Evolutionary conservation across 2,113 vertebrate genomes (phyloP).

Genomic region (Progne subis): DNA sequence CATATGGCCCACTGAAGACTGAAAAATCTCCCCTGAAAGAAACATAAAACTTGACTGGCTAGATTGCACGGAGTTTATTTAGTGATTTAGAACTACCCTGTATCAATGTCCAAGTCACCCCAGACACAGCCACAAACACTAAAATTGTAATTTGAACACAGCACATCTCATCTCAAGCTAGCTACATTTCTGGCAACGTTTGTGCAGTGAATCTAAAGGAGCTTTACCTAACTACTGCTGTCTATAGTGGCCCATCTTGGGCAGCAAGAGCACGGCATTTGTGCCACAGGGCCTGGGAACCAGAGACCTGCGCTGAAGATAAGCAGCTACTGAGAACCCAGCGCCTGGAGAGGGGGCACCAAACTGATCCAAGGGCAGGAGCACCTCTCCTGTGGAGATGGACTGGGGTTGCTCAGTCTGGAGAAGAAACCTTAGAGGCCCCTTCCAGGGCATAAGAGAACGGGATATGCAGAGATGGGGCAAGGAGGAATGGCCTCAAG

Average conservation of each 20-base stretch:
- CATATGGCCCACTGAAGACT: background rate
- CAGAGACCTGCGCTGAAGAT: background rate
- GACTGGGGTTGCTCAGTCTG: background rate
- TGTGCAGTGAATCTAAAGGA: background rate
- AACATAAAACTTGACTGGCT: background rate
- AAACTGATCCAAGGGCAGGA: background rate
- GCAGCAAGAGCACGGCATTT: background rate
- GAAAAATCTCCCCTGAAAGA: background rate
- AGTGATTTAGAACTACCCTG: background rate
- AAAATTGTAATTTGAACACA: background rate
- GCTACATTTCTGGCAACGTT: background rate
- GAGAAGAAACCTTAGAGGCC: background rate
- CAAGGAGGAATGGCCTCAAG: background rate
- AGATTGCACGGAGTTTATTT: background rate
- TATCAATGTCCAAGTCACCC: background rate
- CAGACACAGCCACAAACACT: background rate
- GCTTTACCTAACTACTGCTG: background rate
- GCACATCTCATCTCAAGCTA: background rate
- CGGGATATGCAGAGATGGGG: background rate
- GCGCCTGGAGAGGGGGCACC: fast-evolving
- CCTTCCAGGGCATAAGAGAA: background rate
- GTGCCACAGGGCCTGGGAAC: fast-evolving
- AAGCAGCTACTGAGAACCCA: background rate
- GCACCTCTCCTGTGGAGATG: background rate
- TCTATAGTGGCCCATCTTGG: background rate